Conservation (phyloP, 2,113 vertebrate species). For the Amphiprion percula region DNA sequence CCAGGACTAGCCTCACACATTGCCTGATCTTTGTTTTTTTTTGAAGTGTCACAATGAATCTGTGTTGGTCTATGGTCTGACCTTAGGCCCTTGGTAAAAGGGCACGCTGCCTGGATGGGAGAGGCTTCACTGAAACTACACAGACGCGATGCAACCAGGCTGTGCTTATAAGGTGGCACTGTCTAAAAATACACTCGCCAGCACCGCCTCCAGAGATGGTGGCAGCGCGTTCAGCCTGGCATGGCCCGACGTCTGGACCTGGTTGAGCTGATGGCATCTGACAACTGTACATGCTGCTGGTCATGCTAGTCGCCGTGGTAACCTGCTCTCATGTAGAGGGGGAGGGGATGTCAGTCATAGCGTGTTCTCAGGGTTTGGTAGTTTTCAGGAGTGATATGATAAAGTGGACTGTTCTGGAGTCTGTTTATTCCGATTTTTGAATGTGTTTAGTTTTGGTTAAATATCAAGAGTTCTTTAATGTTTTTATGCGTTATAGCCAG, state of each 20-base stretch:
- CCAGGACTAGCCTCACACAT: slow-evolving; percentile 31
- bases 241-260: slow-evolving; percentile 59
- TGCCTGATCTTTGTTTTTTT: slow-evolving; percentile 24
- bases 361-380: slow-evolving; percentile 6
- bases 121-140: slow-evolving; percentile 57
- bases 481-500: background rate
- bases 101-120: slow-evolving; percentile 54
- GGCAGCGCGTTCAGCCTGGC: slow-evolving; percentile 57
- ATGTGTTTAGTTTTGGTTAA: background rate
- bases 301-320: slow-evolving; percentile 66
- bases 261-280: slow-evolving; percentile 73
- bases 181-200: slow-evolving; percentile 76
- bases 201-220: slow-evolving; percentile 62
- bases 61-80: slow-evolving; percentile 45
- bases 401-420: background rate
- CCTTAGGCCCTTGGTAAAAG: slow-evolving; percentile 65
- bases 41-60: slow-evolving; percentile 54
- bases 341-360: slow-evolving; percentile 13
- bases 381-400: slow-evolving; percentile 4
- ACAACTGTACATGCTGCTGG: slow-evolving; percentile 77
- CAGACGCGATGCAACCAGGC: slow-evolving; percentile 72
- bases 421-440: background rate
- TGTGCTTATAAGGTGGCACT: slow-evolving; percentile 70
- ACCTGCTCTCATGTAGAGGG: slow-evolving; percentile 64
- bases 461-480: background rate